A percentile compares a stretch with the other conserved stretches of the same genome.
phyloP scores from a whole-genome alignment of 2,888 invertebrate species.

The Dorcus parallelipipedus region DNA sequence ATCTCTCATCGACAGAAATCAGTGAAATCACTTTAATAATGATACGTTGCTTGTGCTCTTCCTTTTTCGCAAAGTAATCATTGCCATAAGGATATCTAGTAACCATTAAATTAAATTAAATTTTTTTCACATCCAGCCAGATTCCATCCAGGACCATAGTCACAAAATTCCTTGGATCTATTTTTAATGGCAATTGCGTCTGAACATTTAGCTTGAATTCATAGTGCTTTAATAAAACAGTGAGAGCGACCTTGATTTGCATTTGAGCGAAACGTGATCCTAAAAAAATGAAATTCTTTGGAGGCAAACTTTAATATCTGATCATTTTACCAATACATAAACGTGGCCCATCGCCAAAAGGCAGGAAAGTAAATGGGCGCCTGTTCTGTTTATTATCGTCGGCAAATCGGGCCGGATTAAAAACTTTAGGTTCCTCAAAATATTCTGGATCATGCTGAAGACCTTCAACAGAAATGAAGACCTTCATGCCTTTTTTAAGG shows the following conservation, averaged over 20 bases:
- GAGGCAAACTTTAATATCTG: too few relatives aligned
- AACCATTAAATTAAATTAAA: too few relatives aligned
- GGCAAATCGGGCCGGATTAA: slow-evolving; percentile 10
- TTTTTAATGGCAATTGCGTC: slow-evolving; percentile 29
- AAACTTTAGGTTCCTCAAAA: slow-evolving; percentile 6
- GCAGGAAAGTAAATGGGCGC: slow-evolving; percentile 6
- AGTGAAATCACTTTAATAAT: too few relatives aligned
- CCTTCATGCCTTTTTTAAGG: slow-evolving; percentile 1
- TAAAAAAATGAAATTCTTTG: slow-evolving; percentile 16
- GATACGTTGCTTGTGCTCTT: too few relatives aligned
- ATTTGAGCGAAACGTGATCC: slow-evolving; percentile 37
- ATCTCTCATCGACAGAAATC: too few relatives aligned
- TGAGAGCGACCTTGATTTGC: slow-evolving; percentile 34
- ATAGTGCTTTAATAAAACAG: slow-evolving; percentile 27
- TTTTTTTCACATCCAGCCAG: slow-evolving; percentile 24
- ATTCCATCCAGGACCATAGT: slow-evolving; percentile 24
- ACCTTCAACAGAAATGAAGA: slow-evolving; percentile 3
- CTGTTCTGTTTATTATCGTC: slow-evolving; percentile 8
- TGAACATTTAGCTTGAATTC: slow-evolving; percentile 29
- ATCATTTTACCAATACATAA: neutral
- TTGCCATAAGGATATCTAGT: too few relatives aligned
- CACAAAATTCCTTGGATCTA: slow-evolving; percentile 20
- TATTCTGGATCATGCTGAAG: slow-evolving; percentile 9
- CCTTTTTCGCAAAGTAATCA: too few relatives aligned
- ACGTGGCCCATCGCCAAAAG: slow-evolving; percentile 12